Evolutionary conservation across 2,797 vertebrate species (phyloP), one percentile per base, ranked within the genome.

Genomic region (Sebastes nivosus): DNA sequence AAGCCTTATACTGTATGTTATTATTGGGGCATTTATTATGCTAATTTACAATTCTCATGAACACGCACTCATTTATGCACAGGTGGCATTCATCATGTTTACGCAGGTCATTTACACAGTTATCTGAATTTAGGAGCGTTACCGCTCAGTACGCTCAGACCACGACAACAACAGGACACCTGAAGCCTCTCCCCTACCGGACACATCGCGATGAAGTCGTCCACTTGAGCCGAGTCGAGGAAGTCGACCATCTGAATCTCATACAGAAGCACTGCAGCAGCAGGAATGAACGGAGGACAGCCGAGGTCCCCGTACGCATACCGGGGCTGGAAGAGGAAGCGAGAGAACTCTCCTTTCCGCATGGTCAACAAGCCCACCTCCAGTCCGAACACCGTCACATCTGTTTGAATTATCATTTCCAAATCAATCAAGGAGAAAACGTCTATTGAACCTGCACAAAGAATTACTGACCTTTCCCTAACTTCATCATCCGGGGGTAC

Each of bases 241-340:
- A 96, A 98, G 89, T 98, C 97, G 1, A 97, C 55, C 46, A 99
- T 14, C 55, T 99, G 97, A 22, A 99, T 94, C 85, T 98, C 97
- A 1, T 97, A 99, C 27, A 98, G 87, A 25, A 99, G 92, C 0
- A 87, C 96, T 18, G 97, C 90, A 0, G 92, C 78, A 0, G 95
- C 92, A 0, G 98, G 98, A 7, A 99, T 97, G 6, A 95, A 60
- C 0, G 98, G 98, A 8, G 96, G 97, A 50, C 98, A 99, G 55
- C 99, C 98, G 88, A 95, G 72, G 0, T 46, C 80, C 12, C 99
- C 98, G 0, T 96, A 99, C 0, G 99, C 98, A 0, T 99, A 99
- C 2, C 46, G 12, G 0, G 98, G 98, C 1, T 83, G 70, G 70
- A 98, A 91, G 32, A 98, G 81, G 76, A 99, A 98, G 1, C 96